Conservation (phyloP, 2,113 vertebrate species). For the Psophia crepitans region DNA sequence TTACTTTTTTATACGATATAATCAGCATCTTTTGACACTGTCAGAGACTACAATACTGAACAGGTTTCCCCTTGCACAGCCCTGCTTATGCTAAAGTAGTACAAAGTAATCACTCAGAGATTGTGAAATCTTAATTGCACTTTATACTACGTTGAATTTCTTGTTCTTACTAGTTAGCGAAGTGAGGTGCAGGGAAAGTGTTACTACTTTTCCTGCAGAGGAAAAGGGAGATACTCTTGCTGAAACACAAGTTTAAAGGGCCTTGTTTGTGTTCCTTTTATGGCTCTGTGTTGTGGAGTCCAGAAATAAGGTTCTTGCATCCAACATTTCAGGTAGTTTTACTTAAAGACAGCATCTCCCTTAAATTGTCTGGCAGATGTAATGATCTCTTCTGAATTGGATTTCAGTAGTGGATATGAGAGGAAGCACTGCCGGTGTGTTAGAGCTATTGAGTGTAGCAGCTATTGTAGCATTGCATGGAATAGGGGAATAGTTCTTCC, state of each 20-base stretch:
- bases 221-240: neutral
- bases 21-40: neutral
- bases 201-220: neutral
- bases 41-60: neutral
- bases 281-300: neutral
- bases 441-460: neutral
- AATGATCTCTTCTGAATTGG: neutral
- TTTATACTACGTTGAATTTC: neutral
- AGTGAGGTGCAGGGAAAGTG: neutral
- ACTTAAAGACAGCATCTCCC: neutral
- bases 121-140: neutral
- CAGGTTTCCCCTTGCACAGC: neutral
- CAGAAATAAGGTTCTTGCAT: neutral
- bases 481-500: neutral
- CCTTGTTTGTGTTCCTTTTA: neutral
- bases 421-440: neutral
- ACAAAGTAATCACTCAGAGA: neutral
- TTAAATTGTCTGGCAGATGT: neutral
- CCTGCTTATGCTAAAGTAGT: neutral
- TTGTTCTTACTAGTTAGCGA: neutral
- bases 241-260: neutral
- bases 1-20: neutral
- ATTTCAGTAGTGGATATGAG: neutral
- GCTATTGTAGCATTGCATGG: neutral
- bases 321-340: neutral